Evolutionary conservation across 2,888 invertebrate species (phyloP).

Genomic region (Labia minor): DNA sequence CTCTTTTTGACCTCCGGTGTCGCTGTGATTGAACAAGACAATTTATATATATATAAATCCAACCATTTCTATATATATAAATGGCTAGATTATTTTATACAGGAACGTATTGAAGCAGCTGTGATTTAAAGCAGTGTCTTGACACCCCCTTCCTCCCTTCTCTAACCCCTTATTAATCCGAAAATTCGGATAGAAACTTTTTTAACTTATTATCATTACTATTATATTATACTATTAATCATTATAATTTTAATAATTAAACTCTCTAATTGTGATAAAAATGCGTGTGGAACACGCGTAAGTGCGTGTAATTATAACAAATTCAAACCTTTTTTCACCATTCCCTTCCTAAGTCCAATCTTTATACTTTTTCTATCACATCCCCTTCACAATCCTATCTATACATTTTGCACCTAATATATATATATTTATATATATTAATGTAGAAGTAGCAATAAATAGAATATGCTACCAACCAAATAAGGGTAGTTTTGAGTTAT

Average conservation of each 20-base stretch:
- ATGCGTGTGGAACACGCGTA: background rate
- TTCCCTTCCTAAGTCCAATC: background rate
- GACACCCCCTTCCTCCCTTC: background rate
- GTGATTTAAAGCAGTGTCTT: slow-evolving; percentile 3
- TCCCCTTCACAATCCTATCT: too few relatives aligned
- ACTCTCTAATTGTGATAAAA: slow-evolving; percentile 8
- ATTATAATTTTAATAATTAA: background rate
- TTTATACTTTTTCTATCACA: too few relatives aligned
- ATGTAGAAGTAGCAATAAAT: too few relatives aligned
- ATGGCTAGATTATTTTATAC: background rate
- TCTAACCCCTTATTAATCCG: background rate
- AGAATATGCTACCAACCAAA: too few relatives aligned
- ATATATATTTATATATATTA: too few relatives aligned
- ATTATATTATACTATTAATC: background rate
- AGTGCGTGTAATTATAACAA: background rate
- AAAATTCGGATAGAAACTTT: background rate
- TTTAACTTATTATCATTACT: slow-evolving; percentile 1
- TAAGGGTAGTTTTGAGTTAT: too few relatives aligned
- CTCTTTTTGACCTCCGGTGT: background rate
- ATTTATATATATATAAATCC: too few relatives aligned
- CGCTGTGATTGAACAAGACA: background rate
- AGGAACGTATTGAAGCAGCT: background rate
- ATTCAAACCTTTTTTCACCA: background rate
- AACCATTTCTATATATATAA: too few relatives aligned
- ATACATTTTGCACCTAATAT: too few relatives aligned